These are phyloP conservation scores for Crypturellus tataupa DNA, from an alignment of 2,797 vertebrate species.

Conservation along the genomic window DNA sequence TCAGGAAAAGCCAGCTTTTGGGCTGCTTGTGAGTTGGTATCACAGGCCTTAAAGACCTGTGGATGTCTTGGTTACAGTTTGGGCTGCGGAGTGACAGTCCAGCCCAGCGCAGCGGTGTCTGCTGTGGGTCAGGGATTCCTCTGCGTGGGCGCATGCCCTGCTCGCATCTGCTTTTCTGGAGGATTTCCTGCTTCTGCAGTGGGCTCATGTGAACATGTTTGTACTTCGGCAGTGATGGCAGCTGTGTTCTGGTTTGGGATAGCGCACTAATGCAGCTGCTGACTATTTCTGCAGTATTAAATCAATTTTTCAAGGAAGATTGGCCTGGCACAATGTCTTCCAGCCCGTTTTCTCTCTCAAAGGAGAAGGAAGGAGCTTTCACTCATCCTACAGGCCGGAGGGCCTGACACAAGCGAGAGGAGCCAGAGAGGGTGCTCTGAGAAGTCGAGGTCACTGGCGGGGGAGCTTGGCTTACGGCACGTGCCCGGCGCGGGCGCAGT, in stretches of 20 bases:
- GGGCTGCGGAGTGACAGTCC: background rate
- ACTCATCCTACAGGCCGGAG: background rate
- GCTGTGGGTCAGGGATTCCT: background rate
- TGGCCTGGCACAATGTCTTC: background rate
- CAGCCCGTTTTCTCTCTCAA: background rate
- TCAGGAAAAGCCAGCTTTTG: background rate
- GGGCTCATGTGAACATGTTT: accelerated
- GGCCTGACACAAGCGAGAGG: background rate
- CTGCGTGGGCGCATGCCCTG: background rate
- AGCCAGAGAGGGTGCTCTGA: too few species aligned
- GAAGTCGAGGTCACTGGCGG: too few species aligned
- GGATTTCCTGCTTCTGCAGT: background rate
- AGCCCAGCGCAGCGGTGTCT: background rate
- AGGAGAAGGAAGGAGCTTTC: background rate
- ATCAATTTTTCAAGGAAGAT: background rate
- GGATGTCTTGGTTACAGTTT: background rate
- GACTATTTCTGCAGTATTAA: background rate
- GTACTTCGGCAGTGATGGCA: background rate
- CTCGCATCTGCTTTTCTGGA: background rate
- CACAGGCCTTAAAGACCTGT: background rate
- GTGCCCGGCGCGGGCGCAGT: too few species aligned
- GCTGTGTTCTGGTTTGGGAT: background rate
- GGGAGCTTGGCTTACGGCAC: too few species aligned
- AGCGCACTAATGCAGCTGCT: too few species aligned
- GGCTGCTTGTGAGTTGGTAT: background rate